Evolutionary conservation across 2,797 vertebrate genomes (phyloP).

Genomic region (Megalops cyprinoides): DNA sequence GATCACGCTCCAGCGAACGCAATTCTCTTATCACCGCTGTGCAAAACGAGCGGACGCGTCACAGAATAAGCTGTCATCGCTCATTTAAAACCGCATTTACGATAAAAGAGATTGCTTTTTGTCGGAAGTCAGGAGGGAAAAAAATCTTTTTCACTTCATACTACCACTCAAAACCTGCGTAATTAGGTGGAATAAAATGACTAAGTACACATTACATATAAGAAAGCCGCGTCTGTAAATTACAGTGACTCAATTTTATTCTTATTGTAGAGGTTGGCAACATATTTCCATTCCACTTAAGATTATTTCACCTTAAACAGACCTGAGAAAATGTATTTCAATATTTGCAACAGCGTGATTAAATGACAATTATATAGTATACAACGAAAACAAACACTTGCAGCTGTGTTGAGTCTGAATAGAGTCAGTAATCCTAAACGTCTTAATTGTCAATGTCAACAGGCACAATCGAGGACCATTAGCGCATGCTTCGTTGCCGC

Average conservation of each 20-base stretch:
- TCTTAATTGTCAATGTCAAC: no score
- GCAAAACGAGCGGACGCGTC: conserved; percentile 60
- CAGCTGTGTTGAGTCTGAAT: no score
- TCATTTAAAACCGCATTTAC: conserved; percentile 26
- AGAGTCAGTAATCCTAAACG: no score
- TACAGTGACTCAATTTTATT: neutral
- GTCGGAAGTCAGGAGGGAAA: conserved; percentile 1
- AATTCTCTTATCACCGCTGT: conserved; percentile 47
- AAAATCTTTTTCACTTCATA: neutral
- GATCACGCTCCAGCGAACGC: conserved; percentile 47
- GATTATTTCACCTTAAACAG: neutral
- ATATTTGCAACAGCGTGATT: neutral
- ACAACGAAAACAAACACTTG: no score
- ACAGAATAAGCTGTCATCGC: conserved; percentile 61
- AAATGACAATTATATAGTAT: neutral
- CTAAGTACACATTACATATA: neutral
- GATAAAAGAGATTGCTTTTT: conserved; percentile 37
- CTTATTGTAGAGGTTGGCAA: neutral
- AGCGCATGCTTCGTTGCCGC: no score
- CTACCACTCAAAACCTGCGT: conserved; percentile 6
- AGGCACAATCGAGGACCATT: no score
- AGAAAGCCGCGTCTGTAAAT: neutral
- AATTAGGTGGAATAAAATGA: conserved; percentile 21
- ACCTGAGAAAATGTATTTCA: neutral
- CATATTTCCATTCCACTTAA: neutral